phyloP scores from a whole-genome alignment of 2,797 vertebrate genomes.

The Poeciliopsis presidionis region DNA sequence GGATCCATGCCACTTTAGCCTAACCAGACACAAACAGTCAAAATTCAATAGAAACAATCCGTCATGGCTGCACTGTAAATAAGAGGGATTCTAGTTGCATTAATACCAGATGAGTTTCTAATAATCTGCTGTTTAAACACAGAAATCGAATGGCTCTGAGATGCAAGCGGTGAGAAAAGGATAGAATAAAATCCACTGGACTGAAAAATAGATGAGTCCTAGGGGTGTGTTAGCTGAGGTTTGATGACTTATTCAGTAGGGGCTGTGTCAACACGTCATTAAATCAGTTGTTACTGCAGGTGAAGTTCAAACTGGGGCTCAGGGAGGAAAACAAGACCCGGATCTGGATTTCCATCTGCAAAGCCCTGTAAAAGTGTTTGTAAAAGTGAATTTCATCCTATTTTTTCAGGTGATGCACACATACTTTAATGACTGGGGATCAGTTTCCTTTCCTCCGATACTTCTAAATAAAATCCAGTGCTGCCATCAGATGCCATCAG shows the following conservation, averaged over 20 bases:
- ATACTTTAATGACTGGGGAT: background rate
- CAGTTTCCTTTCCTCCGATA: background rate
- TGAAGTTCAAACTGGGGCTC: slow-evolving; percentile 32
- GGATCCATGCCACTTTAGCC: slow-evolving; percentile 16
- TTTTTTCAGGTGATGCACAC: background rate
- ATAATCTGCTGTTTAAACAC: slow-evolving; percentile 16
- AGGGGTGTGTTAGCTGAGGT: slow-evolving; percentile 65
- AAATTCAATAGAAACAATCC: slow-evolving; percentile 36
- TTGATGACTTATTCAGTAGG: slow-evolving; percentile 79
- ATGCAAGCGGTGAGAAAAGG: slow-evolving; percentile 21
- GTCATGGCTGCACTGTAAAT: slow-evolving; percentile 28
- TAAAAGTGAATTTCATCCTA: background rate
- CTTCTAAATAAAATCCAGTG: background rate
- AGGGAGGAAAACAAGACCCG: slow-evolving; percentile 26
- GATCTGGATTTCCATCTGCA: slow-evolving; percentile 39
- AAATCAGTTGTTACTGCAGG: slow-evolving; percentile 66
- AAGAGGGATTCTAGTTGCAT: slow-evolving; percentile 41
- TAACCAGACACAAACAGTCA: slow-evolving; percentile 18
- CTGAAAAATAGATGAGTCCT: slow-evolving; percentile 80
- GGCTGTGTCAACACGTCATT: slow-evolving; percentile 66
- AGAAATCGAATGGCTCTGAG: slow-evolving; percentile 15
- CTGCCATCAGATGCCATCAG: background rate
- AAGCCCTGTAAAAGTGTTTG: background rate
- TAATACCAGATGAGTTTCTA: slow-evolving; percentile 18
- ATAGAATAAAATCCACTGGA: slow-evolving; percentile 57